Evolutionary conservation across 2,888 invertebrate species (phyloP).

Genomic region (Petrophora chlorosata): DNA sequence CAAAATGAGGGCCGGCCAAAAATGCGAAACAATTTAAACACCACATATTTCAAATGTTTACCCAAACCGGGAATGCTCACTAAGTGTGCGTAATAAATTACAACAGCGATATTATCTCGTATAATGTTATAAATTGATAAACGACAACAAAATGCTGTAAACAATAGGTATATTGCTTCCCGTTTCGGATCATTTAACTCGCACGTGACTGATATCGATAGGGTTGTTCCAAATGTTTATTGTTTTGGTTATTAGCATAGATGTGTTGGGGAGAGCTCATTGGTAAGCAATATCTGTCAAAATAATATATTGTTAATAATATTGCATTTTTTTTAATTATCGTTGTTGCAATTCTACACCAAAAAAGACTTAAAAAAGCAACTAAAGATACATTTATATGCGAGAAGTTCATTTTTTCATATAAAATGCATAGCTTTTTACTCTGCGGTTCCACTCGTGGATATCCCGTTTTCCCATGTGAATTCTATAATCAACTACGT

Average conservation of each 20-base stretch:
- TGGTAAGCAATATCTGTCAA: conserved; percentile 1
- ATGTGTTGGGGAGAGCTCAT: conserved; percentile 3
- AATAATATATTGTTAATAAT: too few relatives aligned
- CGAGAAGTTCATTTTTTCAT: too few relatives aligned
- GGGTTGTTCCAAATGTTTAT: conserved; percentile 69
- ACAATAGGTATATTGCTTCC: conserved; percentile 78
- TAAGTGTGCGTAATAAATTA: conserved; percentile 32
- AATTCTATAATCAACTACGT: too few relatives aligned
- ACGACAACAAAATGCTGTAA: conserved; percentile 68
- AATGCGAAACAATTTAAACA: conserved; percentile 5
- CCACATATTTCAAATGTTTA: conserved; percentile 14
- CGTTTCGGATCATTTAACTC: conserved; percentile 73
- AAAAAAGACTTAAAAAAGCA: too few relatives aligned
- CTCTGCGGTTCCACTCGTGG: too few relatives aligned
- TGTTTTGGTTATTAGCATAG: conserved; percentile 43
- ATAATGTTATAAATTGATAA: conserved; percentile 69
- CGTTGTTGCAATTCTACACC: too few relatives aligned
- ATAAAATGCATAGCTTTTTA: too few relatives aligned
- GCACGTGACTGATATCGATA: conserved; percentile 69
- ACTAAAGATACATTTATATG: too few relatives aligned
- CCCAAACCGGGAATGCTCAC: conserved; percentile 15
- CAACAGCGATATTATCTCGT: conserved; percentile 49
- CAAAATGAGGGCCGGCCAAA: background rate
- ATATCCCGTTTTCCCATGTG: too few relatives aligned
- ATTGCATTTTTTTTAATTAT: too few relatives aligned